These are phyloP conservation scores for Drosophila insularis DNA, from an alignment of 1,140 invertebrate species.

Conservation along the genomic window DNA sequence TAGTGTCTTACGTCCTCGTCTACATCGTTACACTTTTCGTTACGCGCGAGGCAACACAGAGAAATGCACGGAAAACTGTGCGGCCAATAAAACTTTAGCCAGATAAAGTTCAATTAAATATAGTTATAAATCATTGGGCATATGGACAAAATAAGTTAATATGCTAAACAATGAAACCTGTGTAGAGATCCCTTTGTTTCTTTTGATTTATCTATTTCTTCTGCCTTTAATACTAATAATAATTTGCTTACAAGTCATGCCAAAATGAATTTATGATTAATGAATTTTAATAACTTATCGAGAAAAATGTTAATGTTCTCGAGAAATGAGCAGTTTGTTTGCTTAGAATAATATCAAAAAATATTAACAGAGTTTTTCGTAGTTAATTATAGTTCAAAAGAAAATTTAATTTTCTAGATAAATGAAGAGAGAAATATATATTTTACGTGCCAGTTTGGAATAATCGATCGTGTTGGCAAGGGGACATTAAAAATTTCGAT, in stretches of 20 bases:
- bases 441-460: too few species aligned
- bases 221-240: not conserved
- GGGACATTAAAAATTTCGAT: too few species aligned
- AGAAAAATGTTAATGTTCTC: too few species aligned
- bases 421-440: too few species aligned
- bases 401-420: too few species aligned
- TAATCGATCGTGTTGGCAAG: too few species aligned
- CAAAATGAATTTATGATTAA: too few species aligned
- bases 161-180: constrained; percentile 16
- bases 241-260: not conserved
- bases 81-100: constrained; percentile 13
- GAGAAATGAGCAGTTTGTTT: too few species aligned
- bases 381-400: too few species aligned
- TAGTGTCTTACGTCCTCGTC: not conserved
- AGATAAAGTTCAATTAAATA: constrained; percentile 65
- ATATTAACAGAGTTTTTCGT: too few species aligned
- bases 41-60: constrained; percentile 39
- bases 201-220: not conserved
- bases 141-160: constrained; percentile 27
- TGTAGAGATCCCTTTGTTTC: not conserved
- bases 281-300: too few species aligned
- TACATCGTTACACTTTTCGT: constrained; percentile 27
- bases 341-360: too few species aligned
- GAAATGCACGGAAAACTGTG: not conserved
- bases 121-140: constrained; percentile 55